phyloP scores from a whole-genome alignment of 2,888 invertebrate species.

The Pseudanteris insignis region DNA sequence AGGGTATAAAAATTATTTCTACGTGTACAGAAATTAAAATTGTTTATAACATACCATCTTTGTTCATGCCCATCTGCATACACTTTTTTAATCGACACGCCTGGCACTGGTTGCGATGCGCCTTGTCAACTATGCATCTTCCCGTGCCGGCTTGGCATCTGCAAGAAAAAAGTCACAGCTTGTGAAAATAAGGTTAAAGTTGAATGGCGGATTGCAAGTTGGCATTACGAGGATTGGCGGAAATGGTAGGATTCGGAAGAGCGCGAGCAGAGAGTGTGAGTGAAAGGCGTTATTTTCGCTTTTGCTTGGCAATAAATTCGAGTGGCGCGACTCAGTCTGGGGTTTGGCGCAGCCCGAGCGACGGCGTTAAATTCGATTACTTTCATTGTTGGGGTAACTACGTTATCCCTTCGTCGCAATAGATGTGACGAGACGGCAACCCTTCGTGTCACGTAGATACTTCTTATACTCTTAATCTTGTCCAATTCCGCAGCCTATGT shows the following conservation, averaged over 20 bases:
- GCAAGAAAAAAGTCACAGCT: constrained; percentile 46
- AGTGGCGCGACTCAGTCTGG: constrained; percentile 48
- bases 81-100: constrained; percentile 93
- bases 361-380: constrained; percentile 63
- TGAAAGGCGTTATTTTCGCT: constrained; percentile 38
- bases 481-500: constrained; percentile 48
- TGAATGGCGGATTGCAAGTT: too few species aligned
- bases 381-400: constrained; percentile 62
- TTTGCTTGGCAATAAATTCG: constrained; percentile 47
- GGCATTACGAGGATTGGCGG: too few species aligned
- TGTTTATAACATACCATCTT: constrained; percentile 89
- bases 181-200: too few species aligned
- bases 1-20: too few species aligned
- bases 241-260: constrained; percentile 33
- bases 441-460: constrained; percentile 56
- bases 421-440: constrained; percentile 53
- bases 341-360: constrained; percentile 51
- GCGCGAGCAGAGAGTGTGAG: constrained; percentile 4
- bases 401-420: constrained; percentile 56
- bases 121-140: constrained; percentile 92
- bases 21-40: constrained; percentile 64
- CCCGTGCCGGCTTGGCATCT: constrained; percentile 99
- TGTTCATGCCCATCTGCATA: constrained; percentile 94
- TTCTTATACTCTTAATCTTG: constrained; percentile 58
- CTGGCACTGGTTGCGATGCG: constrained; percentile 95